Percentiles rank a stretch among this genome's conserved stretches.
These are phyloP conservation scores for Dichetophora obliterata DNA, from an alignment of 2,888 invertebrate genomes.

Conservation along the genomic window DNA sequence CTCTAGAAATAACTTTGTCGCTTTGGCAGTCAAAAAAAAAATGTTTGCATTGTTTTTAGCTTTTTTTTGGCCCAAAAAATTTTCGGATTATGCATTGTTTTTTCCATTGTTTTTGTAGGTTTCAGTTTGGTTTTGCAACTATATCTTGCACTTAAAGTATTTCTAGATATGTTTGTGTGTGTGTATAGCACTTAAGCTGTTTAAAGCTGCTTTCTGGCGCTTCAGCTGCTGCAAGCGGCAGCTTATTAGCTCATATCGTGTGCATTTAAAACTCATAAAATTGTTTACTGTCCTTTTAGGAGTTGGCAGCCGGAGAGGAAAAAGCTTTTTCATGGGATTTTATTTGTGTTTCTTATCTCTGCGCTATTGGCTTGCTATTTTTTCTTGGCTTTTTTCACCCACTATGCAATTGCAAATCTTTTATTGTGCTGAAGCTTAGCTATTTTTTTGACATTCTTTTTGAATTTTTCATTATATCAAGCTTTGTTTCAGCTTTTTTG, in stretches of 20 bases:
- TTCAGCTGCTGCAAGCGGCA: slow-evolving; percentile 6
- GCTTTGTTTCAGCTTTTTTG: neutral
- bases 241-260: neutral
- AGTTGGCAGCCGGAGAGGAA: neutral
- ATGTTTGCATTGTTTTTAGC: no score
- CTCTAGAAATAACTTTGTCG: no score
- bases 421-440: neutral
- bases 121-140: neutral
- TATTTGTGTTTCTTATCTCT: neutral
- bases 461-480: neutral
- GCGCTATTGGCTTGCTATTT: neutral
- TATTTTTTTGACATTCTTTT: neutral
- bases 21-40: no score
- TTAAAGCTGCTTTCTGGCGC: neutral
- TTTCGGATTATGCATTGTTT: no score
- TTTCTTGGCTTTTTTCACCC: neutral
- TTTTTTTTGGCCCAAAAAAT: no score
- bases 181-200: slow-evolving; percentile 1
- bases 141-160: no score
- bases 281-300: neutral
- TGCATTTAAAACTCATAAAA: neutral
- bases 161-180: no score
- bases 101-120: neutral
- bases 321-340: neutral
- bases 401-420: neutral